Conservation (phyloP, 2,888 invertebrate genomes). For the Tetranychus truncatus region DNA sequence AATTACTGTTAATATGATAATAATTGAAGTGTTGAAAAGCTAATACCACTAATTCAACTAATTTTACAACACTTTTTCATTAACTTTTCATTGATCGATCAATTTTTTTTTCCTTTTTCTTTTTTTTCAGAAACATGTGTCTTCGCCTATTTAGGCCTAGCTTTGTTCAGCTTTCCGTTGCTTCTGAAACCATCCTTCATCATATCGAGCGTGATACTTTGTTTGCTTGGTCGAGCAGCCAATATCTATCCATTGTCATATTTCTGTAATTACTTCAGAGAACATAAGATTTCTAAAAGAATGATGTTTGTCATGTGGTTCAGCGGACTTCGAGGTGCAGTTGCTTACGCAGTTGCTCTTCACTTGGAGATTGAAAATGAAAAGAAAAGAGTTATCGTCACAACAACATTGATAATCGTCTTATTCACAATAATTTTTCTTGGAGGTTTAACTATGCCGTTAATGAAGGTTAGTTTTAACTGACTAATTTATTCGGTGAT, state of each 20-base stretch:
- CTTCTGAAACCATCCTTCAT: constrained; percentile 67
- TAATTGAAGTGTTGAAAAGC: not conserved
- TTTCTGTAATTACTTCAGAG: constrained; percentile 82
- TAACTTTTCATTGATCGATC: not conserved
- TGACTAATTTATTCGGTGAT: not conserved
- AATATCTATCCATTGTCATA: constrained; percentile 90
- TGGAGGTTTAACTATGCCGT: constrained; percentile 92
- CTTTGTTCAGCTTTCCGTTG: constrained; percentile 83
- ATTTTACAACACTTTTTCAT: not conserved
- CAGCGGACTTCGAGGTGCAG: constrained; percentile 74
- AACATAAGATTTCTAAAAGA: constrained; percentile 89
- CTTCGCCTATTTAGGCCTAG: constrained; percentile 88
- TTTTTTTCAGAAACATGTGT: constrained; percentile 70
- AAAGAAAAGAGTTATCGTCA: constrained; percentile 85
- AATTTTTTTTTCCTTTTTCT: constrained; percentile 21
- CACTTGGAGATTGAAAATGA: constrained; percentile 85
- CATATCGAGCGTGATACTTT: constrained; percentile 76
- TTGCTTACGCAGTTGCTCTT: constrained; percentile 88
- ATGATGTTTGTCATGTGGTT: constrained; percentile 54
- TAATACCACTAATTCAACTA: no score
- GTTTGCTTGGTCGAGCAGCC: constrained; percentile 76
- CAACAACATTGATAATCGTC: constrained; percentile 92
- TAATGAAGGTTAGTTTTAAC: constrained; percentile 47
- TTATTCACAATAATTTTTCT: constrained; percentile 83
- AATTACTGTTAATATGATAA: no score